Evolutionary conservation across 2,113 vertebrate genomes (phyloP).

Genomic region (Pithys albifrons): DNA sequence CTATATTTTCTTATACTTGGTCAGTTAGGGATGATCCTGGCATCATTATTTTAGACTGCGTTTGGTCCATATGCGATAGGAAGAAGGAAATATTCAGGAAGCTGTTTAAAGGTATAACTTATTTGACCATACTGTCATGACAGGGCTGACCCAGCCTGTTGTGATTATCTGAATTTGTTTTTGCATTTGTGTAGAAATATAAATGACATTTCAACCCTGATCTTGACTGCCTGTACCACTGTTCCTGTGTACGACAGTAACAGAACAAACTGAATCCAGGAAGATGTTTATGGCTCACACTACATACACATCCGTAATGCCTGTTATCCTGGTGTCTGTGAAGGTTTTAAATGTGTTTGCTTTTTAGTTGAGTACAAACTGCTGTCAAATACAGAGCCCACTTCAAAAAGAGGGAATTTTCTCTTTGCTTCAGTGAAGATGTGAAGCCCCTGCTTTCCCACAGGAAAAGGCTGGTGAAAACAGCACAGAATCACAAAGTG

Average conservation of each 20-base stretch:
- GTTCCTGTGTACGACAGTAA: background rate
- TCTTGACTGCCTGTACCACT: background rate
- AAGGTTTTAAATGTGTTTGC: background rate
- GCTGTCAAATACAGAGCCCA: background rate
- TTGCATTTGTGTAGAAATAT: background rate
- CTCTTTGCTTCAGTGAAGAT: background rate
- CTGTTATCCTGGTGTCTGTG: background rate
- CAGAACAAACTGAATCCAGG: background rate
- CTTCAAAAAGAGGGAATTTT: background rate
- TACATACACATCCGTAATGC: rapidly evolving
- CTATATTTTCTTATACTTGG: background rate
- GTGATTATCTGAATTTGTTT: background rate
- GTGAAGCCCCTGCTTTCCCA: background rate
- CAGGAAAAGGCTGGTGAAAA: rapidly evolving
- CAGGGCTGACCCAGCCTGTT: background rate
- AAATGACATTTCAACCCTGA: background rate
- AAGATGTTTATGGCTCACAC: background rate
- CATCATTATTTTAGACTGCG: background rate
- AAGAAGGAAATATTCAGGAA: background rate
- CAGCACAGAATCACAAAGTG: background rate
- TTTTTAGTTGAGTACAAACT: background rate
- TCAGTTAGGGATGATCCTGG: background rate
- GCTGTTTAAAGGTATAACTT: background rate
- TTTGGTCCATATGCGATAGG: background rate
- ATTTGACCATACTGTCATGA: rapidly evolving